Evolutionary conservation across 2,888 invertebrate species (phyloP).

Genomic region (Lissonota sp.): DNA sequence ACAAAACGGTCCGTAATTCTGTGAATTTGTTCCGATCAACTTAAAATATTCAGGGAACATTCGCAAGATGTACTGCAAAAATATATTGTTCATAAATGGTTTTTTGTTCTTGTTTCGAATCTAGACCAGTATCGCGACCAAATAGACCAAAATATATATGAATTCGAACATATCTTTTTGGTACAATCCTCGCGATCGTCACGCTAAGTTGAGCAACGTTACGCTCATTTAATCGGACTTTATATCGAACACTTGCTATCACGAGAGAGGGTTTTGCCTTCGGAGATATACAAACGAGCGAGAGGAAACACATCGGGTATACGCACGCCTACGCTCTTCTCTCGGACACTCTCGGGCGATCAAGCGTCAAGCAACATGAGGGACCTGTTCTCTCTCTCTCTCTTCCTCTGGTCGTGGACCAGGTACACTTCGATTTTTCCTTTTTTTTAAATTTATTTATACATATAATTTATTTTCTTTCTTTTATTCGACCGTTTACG

Average conservation of each 20-base stretch:
- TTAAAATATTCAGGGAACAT: too few relatives aligned
- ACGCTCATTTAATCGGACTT: conserved; percentile 54
- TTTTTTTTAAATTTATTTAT: conserved; percentile 67
- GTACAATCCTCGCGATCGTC: not conserved
- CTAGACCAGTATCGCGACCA: not conserved
- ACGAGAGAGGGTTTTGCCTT: conserved; percentile 21
- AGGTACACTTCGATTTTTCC: conserved; percentile 51
- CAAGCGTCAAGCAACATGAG: conserved; percentile 53
- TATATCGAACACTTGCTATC: conserved; percentile 51
- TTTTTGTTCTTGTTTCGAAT: not conserved
- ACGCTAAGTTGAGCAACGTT: conserved; percentile 48
- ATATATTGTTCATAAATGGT: not conserved
- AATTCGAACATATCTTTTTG: conserved; percentile 1
- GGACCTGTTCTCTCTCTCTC: conserved; percentile 66
- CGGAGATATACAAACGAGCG: too few relatives aligned
- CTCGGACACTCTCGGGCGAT: conserved; percentile 49
- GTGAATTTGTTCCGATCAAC: too few relatives aligned
- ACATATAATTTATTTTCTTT: conserved; percentile 60
- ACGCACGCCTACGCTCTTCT: conserved; percentile 65
- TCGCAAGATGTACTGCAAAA: too few relatives aligned
- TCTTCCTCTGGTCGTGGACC: conserved; percentile 69
- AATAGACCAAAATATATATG: not conserved
- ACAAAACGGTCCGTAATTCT: too few relatives aligned
- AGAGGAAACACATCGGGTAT: conserved; percentile 57
- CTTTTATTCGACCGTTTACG: conserved; percentile 77